phyloP scores from a whole-genome alignment of 2,888 invertebrate species.

The Agrenia bidenticulata region DNA sequence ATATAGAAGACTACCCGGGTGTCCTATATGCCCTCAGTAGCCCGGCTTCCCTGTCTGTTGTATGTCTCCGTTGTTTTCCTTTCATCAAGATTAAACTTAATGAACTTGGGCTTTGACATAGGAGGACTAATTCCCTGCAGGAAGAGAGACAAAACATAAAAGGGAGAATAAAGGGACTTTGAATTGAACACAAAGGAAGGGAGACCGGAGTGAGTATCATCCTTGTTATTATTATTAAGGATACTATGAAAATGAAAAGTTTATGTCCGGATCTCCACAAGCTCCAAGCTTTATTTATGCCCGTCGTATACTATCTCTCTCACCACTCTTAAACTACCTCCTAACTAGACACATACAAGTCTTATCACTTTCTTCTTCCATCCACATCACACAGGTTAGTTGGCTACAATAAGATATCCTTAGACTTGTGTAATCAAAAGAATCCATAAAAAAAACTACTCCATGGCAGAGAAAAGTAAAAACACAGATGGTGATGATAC shows the following conservation, averaged over 20 bases:
- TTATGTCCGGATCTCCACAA: slow-evolving; percentile 19
- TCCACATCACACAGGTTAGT: no score
- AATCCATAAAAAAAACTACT: slow-evolving; percentile 3
- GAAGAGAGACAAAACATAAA: slow-evolving; percentile 23
- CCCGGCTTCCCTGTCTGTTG: slow-evolving; percentile 1
- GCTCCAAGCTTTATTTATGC: slow-evolving; percentile 15
- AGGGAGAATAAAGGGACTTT: neutral
- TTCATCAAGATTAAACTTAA: slow-evolving; percentile 48
- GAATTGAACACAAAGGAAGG: slow-evolving; percentile 2
- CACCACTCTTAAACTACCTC: no score
- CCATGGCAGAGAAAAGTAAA: neutral
- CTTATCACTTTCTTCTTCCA: no score
- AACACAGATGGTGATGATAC: neutral
- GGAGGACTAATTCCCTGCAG: slow-evolving; percentile 38
- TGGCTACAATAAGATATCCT: no score
- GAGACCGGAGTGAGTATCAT: slow-evolving; percentile 13
- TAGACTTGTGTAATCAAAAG: neutral
- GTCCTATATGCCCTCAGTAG: no score
- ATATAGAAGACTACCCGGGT: no score
- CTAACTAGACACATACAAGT: no score
- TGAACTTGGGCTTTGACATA: slow-evolving; percentile 42
- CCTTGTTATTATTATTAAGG: slow-evolving; percentile 25
- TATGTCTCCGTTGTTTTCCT: slow-evolving; percentile 35
- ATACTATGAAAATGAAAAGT: slow-evolving; percentile 20
- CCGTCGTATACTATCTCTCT: no score